Evolutionary conservation across 2,113 vertebrate species (phyloP).

Genomic region (Trematomus loennbergii): DNA sequence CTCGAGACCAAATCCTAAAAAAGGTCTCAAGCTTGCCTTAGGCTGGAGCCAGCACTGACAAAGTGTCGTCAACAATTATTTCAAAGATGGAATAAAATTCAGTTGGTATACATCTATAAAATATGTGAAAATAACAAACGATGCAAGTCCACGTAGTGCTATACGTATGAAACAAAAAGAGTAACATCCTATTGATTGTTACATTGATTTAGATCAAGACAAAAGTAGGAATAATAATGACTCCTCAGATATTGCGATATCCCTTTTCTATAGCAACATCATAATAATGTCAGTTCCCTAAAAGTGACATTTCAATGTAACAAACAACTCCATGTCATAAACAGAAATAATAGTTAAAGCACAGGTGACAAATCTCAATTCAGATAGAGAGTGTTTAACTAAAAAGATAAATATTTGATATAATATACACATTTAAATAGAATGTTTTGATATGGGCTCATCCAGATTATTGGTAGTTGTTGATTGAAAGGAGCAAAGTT

Average conservation of each 20-base stretch:
- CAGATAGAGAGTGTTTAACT: too few relatives aligned
- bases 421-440: neutral
- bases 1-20: conserved; percentile 14
- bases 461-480: neutral
- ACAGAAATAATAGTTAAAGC: neutral
- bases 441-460: neutral
- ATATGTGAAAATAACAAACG: neutral
- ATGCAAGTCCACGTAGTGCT: neutral
- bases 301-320: neutral
- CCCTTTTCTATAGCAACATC: too few relatives aligned
- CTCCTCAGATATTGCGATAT: too few relatives aligned
- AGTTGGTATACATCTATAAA: neutral
- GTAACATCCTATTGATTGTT: neutral
- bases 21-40: conserved; percentile 3
- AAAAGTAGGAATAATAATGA: too few relatives aligned
- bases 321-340: neutral
- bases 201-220: neutral
- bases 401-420: too few relatives aligned
- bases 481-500: neutral
- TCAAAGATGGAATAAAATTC: conserved; percentile 16
- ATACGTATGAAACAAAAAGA: neutral
- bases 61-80: conserved; percentile 10
- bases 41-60: conserved; percentile 8
- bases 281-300: too few relatives aligned
- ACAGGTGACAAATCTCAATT: neutral